phyloP scores from a whole-genome alignment of 2,888 invertebrate species.

The Chalcosyrphus nemorum region DNA sequence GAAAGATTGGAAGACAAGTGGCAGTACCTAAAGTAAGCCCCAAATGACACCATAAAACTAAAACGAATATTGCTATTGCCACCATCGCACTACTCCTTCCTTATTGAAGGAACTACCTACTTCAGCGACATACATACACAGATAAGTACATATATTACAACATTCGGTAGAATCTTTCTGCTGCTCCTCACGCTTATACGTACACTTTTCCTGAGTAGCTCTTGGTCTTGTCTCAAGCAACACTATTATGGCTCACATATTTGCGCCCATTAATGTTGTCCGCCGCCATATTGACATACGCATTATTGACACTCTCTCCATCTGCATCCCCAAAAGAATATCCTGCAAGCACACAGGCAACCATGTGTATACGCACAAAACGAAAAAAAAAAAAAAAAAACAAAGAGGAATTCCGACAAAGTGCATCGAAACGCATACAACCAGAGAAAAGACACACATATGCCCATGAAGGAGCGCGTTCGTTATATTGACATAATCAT shows the following conservation, averaged over 20 bases:
- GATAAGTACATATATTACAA: too few relatives aligned
- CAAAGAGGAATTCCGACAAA: slow-evolving; percentile 22
- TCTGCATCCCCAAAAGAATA: neutral
- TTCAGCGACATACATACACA: neutral
- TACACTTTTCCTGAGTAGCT: neutral
- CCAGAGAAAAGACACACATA: slow-evolving; percentile 7
- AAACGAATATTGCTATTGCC: too few relatives aligned
- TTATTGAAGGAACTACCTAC: neutral
- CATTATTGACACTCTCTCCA: slow-evolving; percentile 41
- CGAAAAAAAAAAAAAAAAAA: too few relatives aligned
- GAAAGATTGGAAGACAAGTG: too few relatives aligned
- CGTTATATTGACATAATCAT: slow-evolving; percentile 61
- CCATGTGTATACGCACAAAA: neutral
- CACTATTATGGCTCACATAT: neutral
- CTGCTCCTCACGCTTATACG: neutral
- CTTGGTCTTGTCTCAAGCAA: slow-evolving; percentile 27
- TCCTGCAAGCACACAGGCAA: neutral
- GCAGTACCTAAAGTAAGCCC: too few relatives aligned
- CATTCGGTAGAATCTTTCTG: neutral
- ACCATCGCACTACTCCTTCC: too few relatives aligned
- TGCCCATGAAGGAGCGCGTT: slow-evolving; percentile 6
- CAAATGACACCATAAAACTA: too few relatives aligned
- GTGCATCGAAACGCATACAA: slow-evolving; percentile 28
- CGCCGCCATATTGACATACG: slow-evolving; percentile 50
- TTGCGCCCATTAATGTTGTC: neutral